phyloP scores from a whole-genome alignment of 2,797 vertebrate species.

The Rhinatrema bivittatum region DNA sequence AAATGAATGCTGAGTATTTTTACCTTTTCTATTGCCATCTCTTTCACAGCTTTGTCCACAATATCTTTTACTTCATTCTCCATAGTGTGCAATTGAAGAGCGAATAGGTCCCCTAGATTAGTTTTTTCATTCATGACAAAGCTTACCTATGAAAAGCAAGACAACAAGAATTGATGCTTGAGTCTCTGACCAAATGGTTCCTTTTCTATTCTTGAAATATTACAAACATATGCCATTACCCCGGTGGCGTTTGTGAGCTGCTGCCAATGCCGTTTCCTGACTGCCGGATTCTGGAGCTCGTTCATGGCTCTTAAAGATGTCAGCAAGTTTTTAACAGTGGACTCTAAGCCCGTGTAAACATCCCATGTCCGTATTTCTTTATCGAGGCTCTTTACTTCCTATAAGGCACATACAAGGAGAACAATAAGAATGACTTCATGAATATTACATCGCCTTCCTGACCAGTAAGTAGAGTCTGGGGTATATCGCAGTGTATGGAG shows the following conservation, averaged over 20 bases:
- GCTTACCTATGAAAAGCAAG: slow-evolving; percentile 41
- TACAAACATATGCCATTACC: slow-evolving; percentile 15
- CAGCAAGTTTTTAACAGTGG: slow-evolving; percentile 58
- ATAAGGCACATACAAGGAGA: too few species aligned
- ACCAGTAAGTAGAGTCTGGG: too few species aligned
- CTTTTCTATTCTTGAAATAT: too few species aligned
- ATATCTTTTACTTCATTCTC: slow-evolving; percentile 71
- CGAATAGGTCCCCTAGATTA: slow-evolving; percentile 60
- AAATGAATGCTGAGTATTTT: too few species aligned
- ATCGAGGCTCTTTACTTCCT: slow-evolving; percentile 68
- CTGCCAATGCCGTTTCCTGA: slow-evolving; percentile 61
- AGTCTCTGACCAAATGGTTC: not conserved
- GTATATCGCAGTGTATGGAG: too few species aligned
- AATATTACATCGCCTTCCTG: too few species aligned
- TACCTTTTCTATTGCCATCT: slow-evolving; percentile 43
- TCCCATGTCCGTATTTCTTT: slow-evolving; percentile 62
- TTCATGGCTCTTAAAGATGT: slow-evolving; percentile 67
- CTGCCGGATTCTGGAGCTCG: slow-evolving; percentile 55
- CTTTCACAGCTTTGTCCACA: slow-evolving; percentile 69
- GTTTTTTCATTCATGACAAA: slow-evolving; percentile 68
- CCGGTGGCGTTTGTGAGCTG: slow-evolving; percentile 62
- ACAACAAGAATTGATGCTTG: not conserved
- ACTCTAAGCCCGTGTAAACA: slow-evolving; percentile 52
- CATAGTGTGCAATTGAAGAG: slow-evolving; percentile 63
- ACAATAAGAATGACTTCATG: too few species aligned